Base-by-base conservation (phyloP, 2,888 invertebrate species). In the Ochropleura plecta region DNA sequence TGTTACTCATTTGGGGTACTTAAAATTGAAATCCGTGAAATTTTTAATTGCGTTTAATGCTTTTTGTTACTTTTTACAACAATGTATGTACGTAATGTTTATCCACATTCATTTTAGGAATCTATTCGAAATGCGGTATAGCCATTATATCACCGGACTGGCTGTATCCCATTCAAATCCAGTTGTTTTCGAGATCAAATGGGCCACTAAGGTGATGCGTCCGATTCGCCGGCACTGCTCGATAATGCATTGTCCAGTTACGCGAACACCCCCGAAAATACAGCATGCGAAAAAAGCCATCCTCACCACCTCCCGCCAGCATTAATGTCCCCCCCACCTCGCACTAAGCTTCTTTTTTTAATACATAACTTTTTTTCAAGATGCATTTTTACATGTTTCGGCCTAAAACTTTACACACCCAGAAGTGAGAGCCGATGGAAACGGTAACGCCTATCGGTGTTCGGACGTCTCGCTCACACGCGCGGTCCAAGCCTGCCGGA, bases 291-390 rank as follows among this genome's bases (percentile, higher is more conserved):
- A 96, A 96, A 96, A 96, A 95, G 93, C 93, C 93, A 92, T 94
- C 93, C 94, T 90, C 93, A 87, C 95, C 94, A 93, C 96, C 96
- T 92, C 95, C 95, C 95, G 91, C 91, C 87, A 87, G 92, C 94
- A 93, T 94, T 95, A 95, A 95, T 95, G 94, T 93, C 95, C 95
- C 95, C 95, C 95, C 96, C 93, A 92, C 95, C 94, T 94, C 95
- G 95, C 94, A 96, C 96, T 95, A 95, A 95, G 94, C 94, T 95
- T 96, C 96, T 96, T 96, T 96, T 96, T 96, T 96, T 95, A 96
- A 96, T 96, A 96, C 96, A 96, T 96, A 96, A 96, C 96, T 96
- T 96, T 96, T 96, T 96, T 96, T 96, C 96, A 96, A 96, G 96
- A 96, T 96, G 96, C 96, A 96, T 96, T 96, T 96, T 96, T 96